Evolutionary conservation across 2,888 invertebrate genomes (phyloP), one percentile per base, ranked within the genome.

Genomic region (Melanostoma scalare): DNA sequence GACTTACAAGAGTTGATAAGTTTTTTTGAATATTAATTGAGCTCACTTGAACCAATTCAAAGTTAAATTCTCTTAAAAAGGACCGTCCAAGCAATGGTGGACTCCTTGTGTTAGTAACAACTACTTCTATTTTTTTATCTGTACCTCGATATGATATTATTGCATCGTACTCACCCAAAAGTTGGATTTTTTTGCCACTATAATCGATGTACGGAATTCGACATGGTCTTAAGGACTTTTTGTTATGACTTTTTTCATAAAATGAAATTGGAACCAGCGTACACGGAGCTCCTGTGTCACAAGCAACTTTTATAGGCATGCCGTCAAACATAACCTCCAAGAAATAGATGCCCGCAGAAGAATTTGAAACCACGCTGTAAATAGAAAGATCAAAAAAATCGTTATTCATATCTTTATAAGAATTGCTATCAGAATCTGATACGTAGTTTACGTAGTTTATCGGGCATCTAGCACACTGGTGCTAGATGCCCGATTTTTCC

Each of bases 21-120:
- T 9, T 48, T 36, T 48, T 35, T 36, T 38, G 46, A 48, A 48
- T 30, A 9, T 38, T 50, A 65, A 65, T 46, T 30, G 60, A 76
- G 33, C 53, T 68, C n/a, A 76, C 48, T 50, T 78, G 77, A 1
- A 52, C n/a, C 10, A 77, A 63, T 3, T 78, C 58, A 53, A 78
- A 65, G 3, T 72, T 72, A 38, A 72, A 77, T 3, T 9, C 46
- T 31, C 63, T 50, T 4, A 60, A 56, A 56, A 56, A 40, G n/a
- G 55, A 56, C 56, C 52, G 33, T 35, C 52, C 38, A 36, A 36
- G 38, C 36, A 55, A 38, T 8, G 55, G 55, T 10, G 55, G 20
- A 55, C 55, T 38, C 6, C 10, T 42, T n/a, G 40, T 42, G 6
- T 65, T 42, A n/a, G 52, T 10, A n/a, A 65, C 40, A n/a, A 65